Conservation (phyloP, 2,113 vertebrate genomes). For the Pycnonotus jocosus region DNA sequence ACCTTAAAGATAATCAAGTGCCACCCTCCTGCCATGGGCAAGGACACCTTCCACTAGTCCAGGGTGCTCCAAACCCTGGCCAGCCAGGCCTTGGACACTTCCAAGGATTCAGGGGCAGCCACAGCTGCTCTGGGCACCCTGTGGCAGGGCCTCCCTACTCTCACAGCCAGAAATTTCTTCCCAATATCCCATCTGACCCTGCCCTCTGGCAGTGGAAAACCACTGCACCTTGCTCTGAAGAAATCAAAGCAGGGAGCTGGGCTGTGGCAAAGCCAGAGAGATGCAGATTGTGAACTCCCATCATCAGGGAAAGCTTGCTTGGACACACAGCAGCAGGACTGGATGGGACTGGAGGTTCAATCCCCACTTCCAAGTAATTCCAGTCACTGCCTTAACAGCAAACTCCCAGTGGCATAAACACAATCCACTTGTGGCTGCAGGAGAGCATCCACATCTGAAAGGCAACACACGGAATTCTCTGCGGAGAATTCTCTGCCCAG, state of each 20-base stretch:
- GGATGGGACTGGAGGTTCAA: not conserved
- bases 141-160: fast-evolving
- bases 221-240: not conserved
- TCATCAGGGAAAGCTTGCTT: fast-evolving
- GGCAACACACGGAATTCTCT: fast-evolving
- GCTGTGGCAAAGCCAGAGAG: not conserved
- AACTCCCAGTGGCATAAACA: not conserved
- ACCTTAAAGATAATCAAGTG: not conserved
- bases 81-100: fast-evolving
- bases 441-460: not conserved
- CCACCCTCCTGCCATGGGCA: not conserved
- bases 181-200: not conserved
- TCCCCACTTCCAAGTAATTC: not conserved
- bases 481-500: not conserved
- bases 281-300: not conserved
- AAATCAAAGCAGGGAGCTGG: not conserved
- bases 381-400: fast-evolving
- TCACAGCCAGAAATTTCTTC: not conserved
- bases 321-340: not conserved
- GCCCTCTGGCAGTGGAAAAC: not conserved
- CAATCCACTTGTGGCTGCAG: not conserved
- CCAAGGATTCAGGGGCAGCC: not conserved
- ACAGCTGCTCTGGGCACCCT: not conserved
- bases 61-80: fast-evolving
- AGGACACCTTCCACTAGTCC: fast-evolving